Percentiles rank a stretch among this genome's conserved stretches.
These are phyloP conservation scores for Augiades crinisus DNA, from an alignment of 2,888 invertebrate species.

Conservation along the genomic window DNA sequence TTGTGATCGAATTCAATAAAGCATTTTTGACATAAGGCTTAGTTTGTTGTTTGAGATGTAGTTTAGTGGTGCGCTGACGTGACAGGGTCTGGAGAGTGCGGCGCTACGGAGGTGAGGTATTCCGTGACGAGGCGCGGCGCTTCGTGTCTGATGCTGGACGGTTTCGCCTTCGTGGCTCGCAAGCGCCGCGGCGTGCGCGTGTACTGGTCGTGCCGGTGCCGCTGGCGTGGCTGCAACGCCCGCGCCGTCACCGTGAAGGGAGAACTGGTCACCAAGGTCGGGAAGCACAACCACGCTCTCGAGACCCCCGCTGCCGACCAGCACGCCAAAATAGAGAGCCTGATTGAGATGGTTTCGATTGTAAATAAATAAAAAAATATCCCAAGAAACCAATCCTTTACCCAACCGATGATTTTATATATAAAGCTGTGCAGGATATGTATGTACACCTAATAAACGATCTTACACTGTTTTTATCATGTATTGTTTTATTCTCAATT, in stretches of 20 bases:
- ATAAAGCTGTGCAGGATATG: no score
- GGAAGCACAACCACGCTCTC: constrained; percentile 54
- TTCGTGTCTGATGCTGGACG: constrained; percentile 62
- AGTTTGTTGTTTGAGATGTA: constrained; percentile 6
- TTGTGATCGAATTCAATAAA: constrained; percentile 24
- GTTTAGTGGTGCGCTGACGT: constrained; percentile 22
- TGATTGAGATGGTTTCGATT: constrained; percentile 60
- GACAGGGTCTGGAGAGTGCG: constrained; percentile 42
- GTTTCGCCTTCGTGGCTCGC: constrained; percentile 63
- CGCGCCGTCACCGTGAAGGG: constrained; percentile 64
- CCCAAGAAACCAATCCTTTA: not conserved
- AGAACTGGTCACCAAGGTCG: constrained; percentile 47
- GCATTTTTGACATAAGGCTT: constrained; percentile 5
- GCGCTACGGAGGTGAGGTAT: constrained; percentile 51
- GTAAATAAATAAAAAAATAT: not conserved
- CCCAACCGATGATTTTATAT: not conserved
- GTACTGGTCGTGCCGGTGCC: constrained; percentile 69
- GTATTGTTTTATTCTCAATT: not conserved
- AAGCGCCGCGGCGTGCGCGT: constrained; percentile 67
- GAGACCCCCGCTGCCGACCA: constrained; percentile 44
- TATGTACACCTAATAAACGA: no score
- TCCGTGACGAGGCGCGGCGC: constrained; percentile 71
- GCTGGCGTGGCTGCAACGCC: constrained; percentile 56
- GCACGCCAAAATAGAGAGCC: constrained; percentile 63
- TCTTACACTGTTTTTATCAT: no score